phyloP scores from a whole-genome alignment of 2,113 vertebrate species.

The Anhinga rufa region DNA sequence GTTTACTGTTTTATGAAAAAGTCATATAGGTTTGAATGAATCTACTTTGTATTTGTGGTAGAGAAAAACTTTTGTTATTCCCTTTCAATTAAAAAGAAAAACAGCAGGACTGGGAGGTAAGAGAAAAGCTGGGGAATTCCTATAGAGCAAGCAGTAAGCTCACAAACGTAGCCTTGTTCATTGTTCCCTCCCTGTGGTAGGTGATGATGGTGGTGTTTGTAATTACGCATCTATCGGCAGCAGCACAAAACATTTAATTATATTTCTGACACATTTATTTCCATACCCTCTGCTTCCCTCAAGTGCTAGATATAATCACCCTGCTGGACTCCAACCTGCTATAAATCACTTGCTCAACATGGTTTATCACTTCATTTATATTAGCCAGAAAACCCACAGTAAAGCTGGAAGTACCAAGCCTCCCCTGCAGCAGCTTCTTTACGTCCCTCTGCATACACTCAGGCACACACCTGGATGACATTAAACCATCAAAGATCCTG shows the following conservation, averaged over 20 bases:
- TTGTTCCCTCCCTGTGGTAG: background rate
- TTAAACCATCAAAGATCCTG: background rate
- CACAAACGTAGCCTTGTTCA: background rate
- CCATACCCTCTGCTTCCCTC: background rate
- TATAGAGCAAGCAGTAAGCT: background rate
- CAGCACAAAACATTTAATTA: constrained; percentile 16
- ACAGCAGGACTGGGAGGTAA: background rate
- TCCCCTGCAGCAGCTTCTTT: background rate
- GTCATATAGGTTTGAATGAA: background rate
- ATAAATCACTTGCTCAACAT: background rate
- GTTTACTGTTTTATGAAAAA: background rate
- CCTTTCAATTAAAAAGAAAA: background rate
- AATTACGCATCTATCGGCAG: background rate
- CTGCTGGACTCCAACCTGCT: background rate
- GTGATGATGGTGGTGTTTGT: background rate
- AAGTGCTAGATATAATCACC: background rate
- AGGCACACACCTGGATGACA: background rate
- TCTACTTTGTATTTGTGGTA: background rate
- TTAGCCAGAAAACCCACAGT: background rate
- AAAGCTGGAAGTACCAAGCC: background rate
- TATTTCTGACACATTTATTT: constrained; percentile 27
- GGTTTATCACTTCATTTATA: background rate
- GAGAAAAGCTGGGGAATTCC: background rate
- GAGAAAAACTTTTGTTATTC: background rate
- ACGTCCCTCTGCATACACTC: background rate